phyloP scores from a whole-genome alignment of 2,113 vertebrate genomes.

The Atherinomorus stipes region DNA sequence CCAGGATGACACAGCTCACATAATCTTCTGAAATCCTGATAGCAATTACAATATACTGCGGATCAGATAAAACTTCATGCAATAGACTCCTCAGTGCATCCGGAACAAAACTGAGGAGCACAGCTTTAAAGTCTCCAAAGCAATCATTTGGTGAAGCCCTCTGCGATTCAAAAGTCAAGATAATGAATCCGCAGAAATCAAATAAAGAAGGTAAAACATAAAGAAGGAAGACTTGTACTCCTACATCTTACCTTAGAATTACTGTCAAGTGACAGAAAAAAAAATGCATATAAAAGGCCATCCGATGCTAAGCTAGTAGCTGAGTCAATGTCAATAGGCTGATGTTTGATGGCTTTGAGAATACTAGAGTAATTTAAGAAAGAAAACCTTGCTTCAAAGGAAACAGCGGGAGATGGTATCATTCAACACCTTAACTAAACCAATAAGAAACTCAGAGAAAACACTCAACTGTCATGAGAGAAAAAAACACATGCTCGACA shows the following conservation, averaged over 20 bases:
- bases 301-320: conserved; percentile 36
- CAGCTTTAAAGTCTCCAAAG: conserved; percentile 55
- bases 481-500: conserved; percentile 22
- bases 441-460: conserved; percentile 41
- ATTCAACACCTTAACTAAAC: conserved; percentile 60
- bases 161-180: conserved; percentile 56
- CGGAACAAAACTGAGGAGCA: conserved; percentile 46
- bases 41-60: conserved; percentile 69
- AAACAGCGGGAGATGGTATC: conserved; percentile 30
- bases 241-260: conserved; percentile 28
- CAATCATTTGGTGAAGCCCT: conserved; percentile 47
- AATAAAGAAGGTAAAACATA: conserved; percentile 42
- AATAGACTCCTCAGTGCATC: conserved; percentile 52
- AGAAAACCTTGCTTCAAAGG: conserved; percentile 24
- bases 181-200: conserved; percentile 60
- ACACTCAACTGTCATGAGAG: conserved; percentile 30
- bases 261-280: conserved; percentile 22
- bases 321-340: conserved; percentile 51
- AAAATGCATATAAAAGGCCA: background rate
- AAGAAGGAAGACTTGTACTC: conserved; percentile 38
- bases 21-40: conserved; percentile 73
- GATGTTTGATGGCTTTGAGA: conserved; percentile 30
- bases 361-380: conserved; percentile 23
- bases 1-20: conserved; percentile 46
- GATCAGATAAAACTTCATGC: conserved; percentile 69